Base-by-base conservation (phyloP, 2,113 vertebrate genomes). In the Petromus typicus region DNA sequence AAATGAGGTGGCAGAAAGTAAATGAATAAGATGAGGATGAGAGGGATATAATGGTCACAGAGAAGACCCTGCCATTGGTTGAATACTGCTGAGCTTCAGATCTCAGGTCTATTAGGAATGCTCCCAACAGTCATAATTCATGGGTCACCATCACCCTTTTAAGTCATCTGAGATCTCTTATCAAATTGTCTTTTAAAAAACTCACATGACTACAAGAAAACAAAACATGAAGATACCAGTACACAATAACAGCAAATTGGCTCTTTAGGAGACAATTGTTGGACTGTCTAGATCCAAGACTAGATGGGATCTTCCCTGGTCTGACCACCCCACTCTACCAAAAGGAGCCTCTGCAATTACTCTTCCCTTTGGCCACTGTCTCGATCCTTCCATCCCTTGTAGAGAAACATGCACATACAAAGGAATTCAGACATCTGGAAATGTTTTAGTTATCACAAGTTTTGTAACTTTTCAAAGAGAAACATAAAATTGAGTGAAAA, bases 401-500 rank as follows among this genome's bases (percentile, higher is more conserved):
- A 84, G 63, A 80, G 67, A 92, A 92, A 94, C 11, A 89, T 80
- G 32, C 45, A 95, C 78, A 93, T 32, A 92, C 66, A 89, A 90
- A 90, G 96, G 67, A 97, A 96, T 92, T 91, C 23, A 75, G 54
- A 91, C 95, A 97, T 97, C 96, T 97, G 96, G 95, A 97, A 95
- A 93, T 88, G 67, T 89, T 96, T 97, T 93, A 87, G 79, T 91
- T 97, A 96, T 96, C 96, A 96, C 79, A 94, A 95, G 54, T 93
- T 96, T 95, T 95, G 90, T 96, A 91, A 94, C 79, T 96, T 97
- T 97, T 95, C 91, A 97, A 96, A 96, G 67, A 93, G 90, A 93
- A 92, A 95, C 80, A 97, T 93, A 96, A 97, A 97, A 95, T 90
- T 71, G 91, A 96, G 54, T 96, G 91, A 96, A 97, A 95, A 96